Evolutionary conservation across 2,888 invertebrate species (phyloP).

Genomic region (Mechanitis mazaeus): DNA sequence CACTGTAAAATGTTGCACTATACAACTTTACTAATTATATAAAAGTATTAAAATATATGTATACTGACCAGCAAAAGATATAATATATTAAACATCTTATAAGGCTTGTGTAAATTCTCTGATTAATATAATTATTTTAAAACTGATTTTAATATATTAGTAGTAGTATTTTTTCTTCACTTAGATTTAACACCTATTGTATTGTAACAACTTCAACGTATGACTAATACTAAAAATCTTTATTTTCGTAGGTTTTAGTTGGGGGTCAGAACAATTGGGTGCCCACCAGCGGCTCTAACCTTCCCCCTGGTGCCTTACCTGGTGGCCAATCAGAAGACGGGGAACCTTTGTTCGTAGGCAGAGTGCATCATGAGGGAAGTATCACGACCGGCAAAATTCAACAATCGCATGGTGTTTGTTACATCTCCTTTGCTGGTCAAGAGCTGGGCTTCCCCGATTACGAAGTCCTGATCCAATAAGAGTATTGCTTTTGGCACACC

Average conservation of each 20-base stretch:
- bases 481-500: conserved; percentile 10
- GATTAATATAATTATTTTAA: no score
- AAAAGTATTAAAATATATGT: no score
- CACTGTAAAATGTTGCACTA: no score
- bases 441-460: conserved; percentile 88
- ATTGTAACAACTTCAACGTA: no score
- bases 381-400: conserved; percentile 90
- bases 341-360: conserved; percentile 86
- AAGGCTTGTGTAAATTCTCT: no score
- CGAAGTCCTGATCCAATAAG: conserved; percentile 80
- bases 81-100: no score
- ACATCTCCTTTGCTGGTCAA: conserved; percentile 88
- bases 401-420: conserved; percentile 86
- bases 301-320: conserved; percentile 85
- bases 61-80: no score
- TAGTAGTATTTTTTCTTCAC: no score
- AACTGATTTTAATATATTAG: no score
- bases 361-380: conserved; percentile 85
- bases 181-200: no score
- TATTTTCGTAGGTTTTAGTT: conserved; percentile 66
- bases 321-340: conserved; percentile 85
- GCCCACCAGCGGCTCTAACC: conserved; percentile 78
- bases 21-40: no score
- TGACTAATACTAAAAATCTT: neutral
- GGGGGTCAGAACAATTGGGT: conserved; percentile 83